phyloP scores from a whole-genome alignment of 1,140 invertebrate genomes.

The Leptopilina clavipes region DNA sequence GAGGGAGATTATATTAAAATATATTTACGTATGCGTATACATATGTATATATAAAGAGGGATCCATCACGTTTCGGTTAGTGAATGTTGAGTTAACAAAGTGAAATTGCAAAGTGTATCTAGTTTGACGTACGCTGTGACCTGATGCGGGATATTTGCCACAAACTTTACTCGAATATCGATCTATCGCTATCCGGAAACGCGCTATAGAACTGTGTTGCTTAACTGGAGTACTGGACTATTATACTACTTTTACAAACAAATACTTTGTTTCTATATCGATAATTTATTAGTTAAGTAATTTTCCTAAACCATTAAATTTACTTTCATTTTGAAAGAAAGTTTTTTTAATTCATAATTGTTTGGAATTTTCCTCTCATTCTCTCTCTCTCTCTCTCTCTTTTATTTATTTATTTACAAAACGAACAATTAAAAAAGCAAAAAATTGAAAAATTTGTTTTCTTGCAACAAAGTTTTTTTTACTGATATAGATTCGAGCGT shows the following conservation, averaged over 20 bases:
- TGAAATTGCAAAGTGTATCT: conserved; percentile 26
- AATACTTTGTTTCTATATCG: not conserved
- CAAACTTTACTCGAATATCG: conserved; percentile 21
- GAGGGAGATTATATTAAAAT: not conserved
- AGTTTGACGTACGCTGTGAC: conserved; percentile 22
- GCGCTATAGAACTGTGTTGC: not conserved
- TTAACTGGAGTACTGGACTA: not conserved
- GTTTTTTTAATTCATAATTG: not conserved
- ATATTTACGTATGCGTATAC: not conserved
- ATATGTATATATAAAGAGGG: not conserved
- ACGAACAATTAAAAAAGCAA: too few species aligned
- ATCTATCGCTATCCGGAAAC: conserved; percentile 30
- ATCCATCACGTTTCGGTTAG: not conserved
- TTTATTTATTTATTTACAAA: too few species aligned
- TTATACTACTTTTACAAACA: conserved; percentile 4
- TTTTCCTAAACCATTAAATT: not conserved
- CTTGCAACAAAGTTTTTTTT: too few species aligned
- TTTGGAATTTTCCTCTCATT: too few species aligned
- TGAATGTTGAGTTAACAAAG: conserved; percentile 30
- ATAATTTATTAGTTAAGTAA: not conserved
- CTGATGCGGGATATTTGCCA: conserved; percentile 30
- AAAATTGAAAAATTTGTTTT: too few species aligned
- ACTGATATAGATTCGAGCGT: too few species aligned
- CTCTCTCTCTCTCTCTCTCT: too few species aligned
- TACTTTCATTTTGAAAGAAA: too few species aligned